Percentiles rank a stretch among this genome's conserved stretches.
Evolutionary conservation across 2,113 vertebrate genomes (phyloP).

Genomic region (Oryzias melastigma): DNA sequence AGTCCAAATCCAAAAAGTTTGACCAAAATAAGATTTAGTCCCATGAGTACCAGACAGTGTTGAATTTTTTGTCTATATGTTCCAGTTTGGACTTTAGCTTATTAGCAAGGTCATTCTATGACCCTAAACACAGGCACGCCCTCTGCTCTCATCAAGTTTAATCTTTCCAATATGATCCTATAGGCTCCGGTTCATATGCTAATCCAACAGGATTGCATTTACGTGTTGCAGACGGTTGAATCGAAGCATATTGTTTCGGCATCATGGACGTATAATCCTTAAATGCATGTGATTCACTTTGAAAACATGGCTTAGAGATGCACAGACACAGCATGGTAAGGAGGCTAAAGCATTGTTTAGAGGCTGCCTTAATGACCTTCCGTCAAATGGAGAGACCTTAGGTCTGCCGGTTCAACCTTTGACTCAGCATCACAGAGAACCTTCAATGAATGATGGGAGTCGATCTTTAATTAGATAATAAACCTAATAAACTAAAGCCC

Average conservation of each 20-base stretch:
- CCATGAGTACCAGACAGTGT: no score
- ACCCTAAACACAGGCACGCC: neutral
- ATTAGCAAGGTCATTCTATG: no score
- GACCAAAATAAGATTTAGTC: no score
- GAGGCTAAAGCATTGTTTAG: neutral
- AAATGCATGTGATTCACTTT: constrained; percentile 6
- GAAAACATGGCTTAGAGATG: constrained; percentile 2
- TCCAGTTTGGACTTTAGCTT: no score
- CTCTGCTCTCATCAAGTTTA: constrained; percentile 6
- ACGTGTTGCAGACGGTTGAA: neutral
- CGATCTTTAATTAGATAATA: neutral
- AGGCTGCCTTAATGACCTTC: neutral
- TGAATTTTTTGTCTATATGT: no score
- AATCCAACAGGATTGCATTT: constrained; percentile 1
- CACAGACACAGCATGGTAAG: neutral
- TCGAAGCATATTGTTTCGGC: neutral
- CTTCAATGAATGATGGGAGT: neutral
- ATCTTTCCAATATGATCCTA: neutral
- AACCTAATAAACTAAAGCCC: neutral
- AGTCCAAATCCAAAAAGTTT: no score
- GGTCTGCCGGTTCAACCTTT: neutral
- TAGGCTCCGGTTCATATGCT: neutral
- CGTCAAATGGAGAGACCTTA: no score
- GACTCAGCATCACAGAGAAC: neutral
- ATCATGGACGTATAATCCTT: neutral